Base-by-base conservation (phyloP, 2,888 invertebrate species). In the Xiphydria camelus region DNA sequence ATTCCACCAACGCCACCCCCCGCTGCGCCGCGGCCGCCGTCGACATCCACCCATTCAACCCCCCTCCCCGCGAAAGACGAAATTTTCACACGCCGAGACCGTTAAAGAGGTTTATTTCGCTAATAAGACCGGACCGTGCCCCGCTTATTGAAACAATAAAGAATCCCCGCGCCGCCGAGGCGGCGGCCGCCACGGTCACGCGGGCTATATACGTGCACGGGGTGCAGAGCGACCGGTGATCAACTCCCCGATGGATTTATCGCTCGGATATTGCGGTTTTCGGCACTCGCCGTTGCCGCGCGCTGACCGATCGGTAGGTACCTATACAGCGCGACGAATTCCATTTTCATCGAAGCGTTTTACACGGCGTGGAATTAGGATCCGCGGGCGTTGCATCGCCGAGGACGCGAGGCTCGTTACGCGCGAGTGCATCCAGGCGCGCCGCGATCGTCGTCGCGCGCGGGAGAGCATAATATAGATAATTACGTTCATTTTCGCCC, bases 91-190 rank as follows among this genome's bases (percentile, higher is more conserved):
- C 49, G 51, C 57, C 52, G 46, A 51, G 55, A 67, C 62, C 71
- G 68, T 75, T 73, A 73, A 70, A 68, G 69, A 75, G 73, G 70
- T 75, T 75, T 75, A 75, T 75, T 73, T 72, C 74, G 68, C 70
- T 75, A 75, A 75, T 75, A 75, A 74, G 74, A 66, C 70, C 65
- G 72, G 73, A 70, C 72, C 61, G 61, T 65, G 62, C 66, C 47
- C 63, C 62, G 73, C 73, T 73, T 75, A 75, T 75, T 75, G 75
- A 73, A 75, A 75, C 75, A 73, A 75, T 75, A 75, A 75, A 75
- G 74, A 74, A 75, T 72, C 57, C 57, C 48, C 42, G 41, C 47
- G 32, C 42, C 49, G 22, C 60, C 61, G 64, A 64, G 61, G 64
- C 61, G 64, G 67, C 62, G 65, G 53, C 48, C 57, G 55, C 49